phyloP scores from a whole-genome alignment of 1,140 invertebrate species.

The Micrasema minimum region DNA sequence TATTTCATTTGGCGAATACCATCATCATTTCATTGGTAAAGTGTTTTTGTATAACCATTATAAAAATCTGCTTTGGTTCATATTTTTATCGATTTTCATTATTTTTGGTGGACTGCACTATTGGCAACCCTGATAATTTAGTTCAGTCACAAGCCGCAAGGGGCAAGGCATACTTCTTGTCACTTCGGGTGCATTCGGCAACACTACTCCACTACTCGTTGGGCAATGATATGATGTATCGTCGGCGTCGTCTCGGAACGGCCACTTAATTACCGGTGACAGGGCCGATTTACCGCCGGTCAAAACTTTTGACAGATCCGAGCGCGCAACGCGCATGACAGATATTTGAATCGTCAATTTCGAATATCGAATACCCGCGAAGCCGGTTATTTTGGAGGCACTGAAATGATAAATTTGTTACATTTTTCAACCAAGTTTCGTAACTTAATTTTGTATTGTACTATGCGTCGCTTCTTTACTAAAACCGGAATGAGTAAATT shows the following conservation, averaged over 20 bases:
- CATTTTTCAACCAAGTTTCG: conserved; percentile 1
- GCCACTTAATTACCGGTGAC: conserved; percentile 39
- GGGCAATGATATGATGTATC: conserved; percentile 34
- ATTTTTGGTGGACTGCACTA: too few species aligned
- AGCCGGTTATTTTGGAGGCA: conserved; percentile 23
- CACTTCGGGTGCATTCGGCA: conserved; percentile 17
- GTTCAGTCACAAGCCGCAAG: background rate
- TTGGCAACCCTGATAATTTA: conserved; percentile 4
- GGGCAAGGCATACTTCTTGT: conserved; percentile 9
- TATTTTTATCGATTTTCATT: too few species aligned
- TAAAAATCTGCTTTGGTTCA: too few species aligned
- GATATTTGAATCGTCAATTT: conserved; percentile 33
- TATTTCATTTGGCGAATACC: too few species aligned
- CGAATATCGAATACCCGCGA: conserved; percentile 27
- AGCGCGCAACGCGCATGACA: conserved; percentile 19
- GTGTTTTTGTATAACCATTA: too few species aligned
- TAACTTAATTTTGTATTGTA: too few species aligned
- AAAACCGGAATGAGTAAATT: background rate
- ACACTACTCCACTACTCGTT: conserved; percentile 28
- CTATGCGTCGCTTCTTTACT: background rate
- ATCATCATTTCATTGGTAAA: too few species aligned
- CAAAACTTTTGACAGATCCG: conserved; percentile 38
- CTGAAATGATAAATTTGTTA: conserved; percentile 15
- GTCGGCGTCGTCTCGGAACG: conserved; percentile 21
- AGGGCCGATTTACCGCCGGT: conserved; percentile 34